phyloP scores from a whole-genome alignment of 1,140 invertebrate genomes.

The Hyles euphorbiae region DNA sequence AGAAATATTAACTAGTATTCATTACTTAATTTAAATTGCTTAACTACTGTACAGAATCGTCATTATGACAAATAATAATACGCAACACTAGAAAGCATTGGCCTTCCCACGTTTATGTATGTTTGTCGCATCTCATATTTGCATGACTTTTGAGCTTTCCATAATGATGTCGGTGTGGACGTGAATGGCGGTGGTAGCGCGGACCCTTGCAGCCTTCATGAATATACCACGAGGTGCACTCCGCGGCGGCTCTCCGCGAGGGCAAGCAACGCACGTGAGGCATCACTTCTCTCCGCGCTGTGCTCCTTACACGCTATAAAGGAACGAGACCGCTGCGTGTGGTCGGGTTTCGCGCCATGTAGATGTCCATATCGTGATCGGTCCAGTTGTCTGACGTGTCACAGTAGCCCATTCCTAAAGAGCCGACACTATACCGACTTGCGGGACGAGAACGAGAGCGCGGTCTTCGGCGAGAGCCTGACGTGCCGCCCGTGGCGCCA shows the following conservation, averaged over 20 bases:
- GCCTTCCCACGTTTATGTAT: slow-evolving; percentile 1
- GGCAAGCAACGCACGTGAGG: slow-evolving; percentile 33
- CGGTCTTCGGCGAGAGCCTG: slow-evolving; percentile 81
- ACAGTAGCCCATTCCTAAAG: slow-evolving; percentile 86
- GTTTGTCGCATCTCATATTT: slow-evolving; percentile 14
- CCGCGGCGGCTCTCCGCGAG: slow-evolving; percentile 21
- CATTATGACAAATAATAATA: too few species aligned
- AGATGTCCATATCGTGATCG: slow-evolving; percentile 96
- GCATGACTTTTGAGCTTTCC: slow-evolving; percentile 21
- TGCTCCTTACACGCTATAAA: slow-evolving; percentile 77
- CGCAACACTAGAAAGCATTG: slow-evolving; percentile 12
- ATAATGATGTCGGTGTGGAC: slow-evolving; percentile 30
- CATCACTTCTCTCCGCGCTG: slow-evolving; percentile 29
- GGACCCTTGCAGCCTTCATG: slow-evolving; percentile 27
- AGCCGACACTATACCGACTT: slow-evolving; percentile 78
- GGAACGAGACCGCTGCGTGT: slow-evolving; percentile 89
- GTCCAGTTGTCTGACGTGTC: slow-evolving; percentile 95
- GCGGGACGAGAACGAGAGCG: slow-evolving; percentile 78
- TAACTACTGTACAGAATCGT: too few species aligned
- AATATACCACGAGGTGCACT: slow-evolving; percentile 37
- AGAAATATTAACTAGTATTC: too few species aligned
- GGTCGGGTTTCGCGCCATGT: slow-evolving; percentile 93
- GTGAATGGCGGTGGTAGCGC: slow-evolving; percentile 28
- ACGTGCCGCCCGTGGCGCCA: slow-evolving; percentile 73
- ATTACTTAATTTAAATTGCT: too few species aligned